Evolutionary conservation across 2,797 vertebrate species (phyloP), one percentile per base, ranked within the genome.

Genomic region (Mus spretus): DNA sequence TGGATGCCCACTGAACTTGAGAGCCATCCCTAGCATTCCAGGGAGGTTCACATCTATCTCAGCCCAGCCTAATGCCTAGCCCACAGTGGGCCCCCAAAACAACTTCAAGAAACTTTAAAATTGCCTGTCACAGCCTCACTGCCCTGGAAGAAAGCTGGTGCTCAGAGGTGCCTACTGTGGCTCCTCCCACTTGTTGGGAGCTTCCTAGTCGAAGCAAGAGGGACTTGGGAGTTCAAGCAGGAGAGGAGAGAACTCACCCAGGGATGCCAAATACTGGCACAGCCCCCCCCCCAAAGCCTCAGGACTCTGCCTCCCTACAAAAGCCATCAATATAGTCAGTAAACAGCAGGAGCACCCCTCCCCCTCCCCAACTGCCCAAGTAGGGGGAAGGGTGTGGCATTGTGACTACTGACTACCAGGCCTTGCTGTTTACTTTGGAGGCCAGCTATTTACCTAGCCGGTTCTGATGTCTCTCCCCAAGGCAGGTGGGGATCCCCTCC

Each of bases 51-150:
- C n/a, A 0, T 2, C 47, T n/a, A 8, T 67, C n/a, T 37, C 24
- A 6, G n/a, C 44, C 55, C 37, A 4, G 10, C 65, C 8, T 1
- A 34, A 10, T 1, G 3, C 8, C n/a, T 2, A 17, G 19, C n/a
- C 28, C 34, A 6, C 24, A 19, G 24, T 1, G 22, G 26, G 7
- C 26, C 40, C 20, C 0, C 77, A 13, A 59, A 15, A 44, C 22
- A 81, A 28, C 80, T 34, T 2, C 13, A n/a, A 5, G 78, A 67
- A 14, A 10, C 31, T 50, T 70, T 53, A 22, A 14, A 19, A 57
- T 20, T 1, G 6, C 31, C 44, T 53, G 50, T n/a, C 44, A 53
- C 15, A 50, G 19, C 34, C 24, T 50, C 57, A 24, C 67, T 53
- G 40, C 34, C 61, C 22, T 5, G 10, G 82, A 26, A 14, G 12